Percentiles rank a stretch among this genome's conserved stretches.
Evolutionary conservation across 2,797 vertebrate species (phyloP).

Genomic region (Morelia viridis): DNA sequence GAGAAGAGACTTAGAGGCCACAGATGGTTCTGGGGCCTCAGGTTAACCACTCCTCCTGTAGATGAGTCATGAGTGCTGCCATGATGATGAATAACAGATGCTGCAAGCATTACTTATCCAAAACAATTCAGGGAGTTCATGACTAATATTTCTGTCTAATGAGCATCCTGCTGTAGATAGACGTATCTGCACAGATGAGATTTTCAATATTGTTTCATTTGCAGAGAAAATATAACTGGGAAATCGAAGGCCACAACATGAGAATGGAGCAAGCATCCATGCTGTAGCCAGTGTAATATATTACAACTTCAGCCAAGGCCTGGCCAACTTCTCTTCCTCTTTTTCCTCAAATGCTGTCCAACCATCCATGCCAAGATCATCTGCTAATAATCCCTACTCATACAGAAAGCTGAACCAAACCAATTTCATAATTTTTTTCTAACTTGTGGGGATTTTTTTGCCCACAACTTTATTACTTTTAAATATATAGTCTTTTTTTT

Average conservation of each 20-base stretch:
- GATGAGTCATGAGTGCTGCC: neutral
- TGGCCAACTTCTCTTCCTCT: slow-evolving; percentile 17
- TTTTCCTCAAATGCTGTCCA: slow-evolving; percentile 19
- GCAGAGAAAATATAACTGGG: neutral
- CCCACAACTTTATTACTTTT: slow-evolving; percentile 52
- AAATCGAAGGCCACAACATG: rapidly evolving
- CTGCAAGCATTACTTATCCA: neutral
- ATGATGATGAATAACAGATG: neutral
- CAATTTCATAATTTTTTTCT: slow-evolving; percentile 48
- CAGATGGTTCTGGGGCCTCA: neutral
- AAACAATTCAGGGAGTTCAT: neutral
- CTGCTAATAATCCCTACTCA: slow-evolving; percentile 30
- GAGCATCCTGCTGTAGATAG: neutral
- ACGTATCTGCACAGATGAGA: neutral
- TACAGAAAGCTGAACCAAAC: slow-evolving; percentile 32
- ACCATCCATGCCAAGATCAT: slow-evolving; percentile 28
- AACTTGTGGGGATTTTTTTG: slow-evolving; percentile 36
- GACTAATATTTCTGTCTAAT: neutral
- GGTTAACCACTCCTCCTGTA: neutral
- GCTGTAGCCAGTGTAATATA: slow-evolving; percentile 9
- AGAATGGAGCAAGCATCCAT: slow-evolving; percentile 12
- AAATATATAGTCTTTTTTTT: slow-evolving; percentile 51
- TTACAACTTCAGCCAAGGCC: neutral
- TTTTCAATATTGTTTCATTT: neutral
- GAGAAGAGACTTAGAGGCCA: neutral